A percentile compares a stretch with the other conserved stretches of the same genome.
Conservation (phyloP, 2,888 invertebrate genomes). For the Cloeon dipterum region DNA sequence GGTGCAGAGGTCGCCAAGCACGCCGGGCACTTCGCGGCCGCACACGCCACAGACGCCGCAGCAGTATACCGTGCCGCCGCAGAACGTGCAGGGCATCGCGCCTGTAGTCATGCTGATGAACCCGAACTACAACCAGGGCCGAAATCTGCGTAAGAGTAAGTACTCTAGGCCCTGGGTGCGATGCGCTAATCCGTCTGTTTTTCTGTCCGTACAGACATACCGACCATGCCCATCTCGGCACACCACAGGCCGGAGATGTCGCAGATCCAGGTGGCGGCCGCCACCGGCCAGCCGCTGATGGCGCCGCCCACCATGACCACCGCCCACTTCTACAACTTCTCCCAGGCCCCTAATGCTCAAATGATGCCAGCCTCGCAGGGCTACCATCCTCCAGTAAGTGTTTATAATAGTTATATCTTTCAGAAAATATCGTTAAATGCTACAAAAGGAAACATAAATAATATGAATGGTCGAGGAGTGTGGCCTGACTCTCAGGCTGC, state of each 20-base stretch:
- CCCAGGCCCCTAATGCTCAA: constrained; percentile 11
- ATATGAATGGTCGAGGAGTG: no score
- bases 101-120: constrained; percentile 8
- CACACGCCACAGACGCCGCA: constrained; percentile 71
- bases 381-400: constrained; percentile 14
- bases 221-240: constrained; percentile 7
- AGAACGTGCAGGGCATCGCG: constrained; percentile 3
- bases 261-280: constrained; percentile 55
- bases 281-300: constrained; percentile 64
- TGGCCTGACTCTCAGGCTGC: no score
- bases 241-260: constrained; percentile 30
- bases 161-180: constrained; percentile 10
- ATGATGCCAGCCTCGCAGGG: constrained; percentile 20
- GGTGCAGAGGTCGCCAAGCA: constrained; percentile 32
- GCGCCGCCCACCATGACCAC: constrained; percentile 61
- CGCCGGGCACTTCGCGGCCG: constrained; percentile 44
- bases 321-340: constrained; percentile 16
- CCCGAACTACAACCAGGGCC: constrained; percentile 14
- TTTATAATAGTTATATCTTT: neutral
- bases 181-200: neutral
- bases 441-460: no score
- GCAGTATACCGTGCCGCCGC: constrained; percentile 20
- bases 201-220: constrained; percentile 3
- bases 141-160: constrained; percentile 20
- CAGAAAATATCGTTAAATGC: no score